These are phyloP conservation scores for Crotophaga sulcirostris DNA, from an alignment of 2,113 vertebrate species.

Conservation along the genomic window DNA sequence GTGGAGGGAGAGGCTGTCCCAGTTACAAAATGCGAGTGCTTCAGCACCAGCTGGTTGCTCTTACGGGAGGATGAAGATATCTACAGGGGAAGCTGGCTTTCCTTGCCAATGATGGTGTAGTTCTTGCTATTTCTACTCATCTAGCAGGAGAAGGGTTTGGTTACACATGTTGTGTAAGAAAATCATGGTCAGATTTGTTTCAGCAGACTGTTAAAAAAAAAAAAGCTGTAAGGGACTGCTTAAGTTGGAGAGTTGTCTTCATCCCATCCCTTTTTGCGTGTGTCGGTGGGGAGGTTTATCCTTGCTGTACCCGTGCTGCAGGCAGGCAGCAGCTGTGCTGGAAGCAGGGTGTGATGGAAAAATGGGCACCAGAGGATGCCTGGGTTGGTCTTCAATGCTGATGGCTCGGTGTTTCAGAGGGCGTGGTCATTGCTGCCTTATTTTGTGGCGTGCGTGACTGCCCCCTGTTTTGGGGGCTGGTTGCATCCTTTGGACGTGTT, in stretches of 20 bases:
- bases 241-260: neutral
- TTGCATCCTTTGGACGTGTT: neutral
- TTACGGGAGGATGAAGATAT: too few species aligned
- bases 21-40: neutral
- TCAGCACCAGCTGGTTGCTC: neutral
- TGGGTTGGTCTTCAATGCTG: neutral
- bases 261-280: fast-evolving
- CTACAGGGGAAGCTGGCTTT: neutral
- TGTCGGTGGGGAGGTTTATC: neutral
- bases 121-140: fast-evolving
- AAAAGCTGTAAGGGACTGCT: neutral
- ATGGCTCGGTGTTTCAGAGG: neutral
- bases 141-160: neutral
- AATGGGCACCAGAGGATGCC: fast-evolving
- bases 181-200: neutral
- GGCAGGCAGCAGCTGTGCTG: neutral
- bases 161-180: neutral
- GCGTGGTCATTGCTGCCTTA: fast-evolving
- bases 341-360: neutral
- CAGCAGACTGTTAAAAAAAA: neutral
- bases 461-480: neutral
- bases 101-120: neutral
- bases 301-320: fast-evolving
- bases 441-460: fast-evolving
- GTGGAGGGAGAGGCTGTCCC: neutral